These are phyloP conservation scores for Cardinalis cardinalis DNA, from an alignment of 2,113 vertebrate genomes.

Conservation along the genomic window DNA sequence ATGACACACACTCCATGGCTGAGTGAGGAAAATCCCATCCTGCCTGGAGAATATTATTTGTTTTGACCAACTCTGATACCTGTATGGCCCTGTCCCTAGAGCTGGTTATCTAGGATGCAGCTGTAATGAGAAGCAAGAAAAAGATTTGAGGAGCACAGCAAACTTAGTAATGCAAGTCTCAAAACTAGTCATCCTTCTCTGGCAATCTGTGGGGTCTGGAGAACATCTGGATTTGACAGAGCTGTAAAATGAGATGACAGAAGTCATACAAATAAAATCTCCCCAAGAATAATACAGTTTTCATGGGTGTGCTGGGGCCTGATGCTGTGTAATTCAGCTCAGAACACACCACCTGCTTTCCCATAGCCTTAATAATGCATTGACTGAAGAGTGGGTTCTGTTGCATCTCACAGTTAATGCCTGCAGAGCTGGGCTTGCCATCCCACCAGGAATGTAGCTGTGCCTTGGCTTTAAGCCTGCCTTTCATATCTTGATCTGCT, in stretches of 20 bases:
- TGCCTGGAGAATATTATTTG: not conserved
- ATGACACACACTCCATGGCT: accelerated
- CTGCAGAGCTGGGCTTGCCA: not conserved
- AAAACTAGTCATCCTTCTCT: not conserved
- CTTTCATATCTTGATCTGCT: not conserved
- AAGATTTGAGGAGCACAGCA: not conserved
- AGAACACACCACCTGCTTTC: not conserved
- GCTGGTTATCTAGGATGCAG: not conserved
- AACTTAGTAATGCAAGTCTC: not conserved
- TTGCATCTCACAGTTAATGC: not conserved
- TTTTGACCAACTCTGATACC: not conserved
- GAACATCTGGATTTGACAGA: not conserved
- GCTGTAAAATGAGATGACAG: not conserved
- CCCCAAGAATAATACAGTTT: not conserved
- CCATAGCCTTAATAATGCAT: not conserved
- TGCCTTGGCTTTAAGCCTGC: not conserved
- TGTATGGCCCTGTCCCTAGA: not conserved
- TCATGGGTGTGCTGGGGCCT: not conserved
- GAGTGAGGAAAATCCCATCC: not conserved
- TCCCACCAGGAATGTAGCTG: not conserved
- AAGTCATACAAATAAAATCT: not conserved
- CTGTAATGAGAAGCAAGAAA: not conserved
- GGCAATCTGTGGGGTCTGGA: not conserved
- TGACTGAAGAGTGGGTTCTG: not conserved
- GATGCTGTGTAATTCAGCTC: not conserved